Evolutionary conservation across 1,140 invertebrate genomes (phyloP).

Genomic region (Bombus waltoni): DNA sequence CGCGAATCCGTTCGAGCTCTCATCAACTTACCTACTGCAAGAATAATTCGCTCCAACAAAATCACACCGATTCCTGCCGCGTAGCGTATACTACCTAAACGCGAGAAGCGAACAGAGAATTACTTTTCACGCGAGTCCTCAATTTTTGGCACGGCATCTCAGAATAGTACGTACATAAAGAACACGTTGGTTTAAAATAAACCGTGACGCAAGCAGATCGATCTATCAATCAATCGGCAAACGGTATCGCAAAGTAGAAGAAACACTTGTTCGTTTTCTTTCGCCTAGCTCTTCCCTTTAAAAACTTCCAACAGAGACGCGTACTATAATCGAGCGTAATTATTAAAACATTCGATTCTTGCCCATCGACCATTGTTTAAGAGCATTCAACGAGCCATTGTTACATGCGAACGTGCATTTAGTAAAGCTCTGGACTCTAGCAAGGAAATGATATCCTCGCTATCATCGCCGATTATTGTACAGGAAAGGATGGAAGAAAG

Average conservation of each 20-base stretch:
- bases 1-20: background rate
- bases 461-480: background rate
- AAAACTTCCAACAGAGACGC: slow-evolving; percentile 17
- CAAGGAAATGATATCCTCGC: background rate
- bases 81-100: background rate
- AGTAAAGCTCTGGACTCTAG: background rate
- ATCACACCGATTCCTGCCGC: background rate
- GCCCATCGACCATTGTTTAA: background rate
- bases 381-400: background rate
- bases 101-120: background rate
- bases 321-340: background rate
- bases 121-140: slow-evolving; percentile 22
- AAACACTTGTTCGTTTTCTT: slow-evolving; percentile 46
- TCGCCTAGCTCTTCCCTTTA: slow-evolving; percentile 9
- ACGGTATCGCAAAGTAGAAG: slow-evolving; percentile 19
- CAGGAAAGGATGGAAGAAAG: background rate
- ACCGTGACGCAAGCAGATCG: slow-evolving; percentile 54
- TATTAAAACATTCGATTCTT: background rate
- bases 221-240: slow-evolving; percentile 61
- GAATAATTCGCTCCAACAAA: background rate
- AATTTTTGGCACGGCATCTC: slow-evolving; percentile 41
- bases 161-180: slow-evolving; percentile 47
- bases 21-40: background rate
- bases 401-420: background rate
- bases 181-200: slow-evolving; percentile 56